Base-by-base conservation (phyloP, 2,888 invertebrate genomes). In the Halocaridina rubra region DNA sequence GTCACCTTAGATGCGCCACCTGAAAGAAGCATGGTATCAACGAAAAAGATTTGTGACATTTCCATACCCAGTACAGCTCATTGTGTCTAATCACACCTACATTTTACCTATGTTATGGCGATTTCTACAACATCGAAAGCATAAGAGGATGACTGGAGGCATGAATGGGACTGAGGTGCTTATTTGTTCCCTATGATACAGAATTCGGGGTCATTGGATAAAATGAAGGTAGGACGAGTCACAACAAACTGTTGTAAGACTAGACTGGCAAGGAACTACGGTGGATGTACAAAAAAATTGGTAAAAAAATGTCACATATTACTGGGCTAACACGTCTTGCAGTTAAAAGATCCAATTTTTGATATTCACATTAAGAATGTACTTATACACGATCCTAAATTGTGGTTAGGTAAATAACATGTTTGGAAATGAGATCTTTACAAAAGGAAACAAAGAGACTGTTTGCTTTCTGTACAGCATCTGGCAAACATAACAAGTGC, bases 401-500 rank as follows among this genome's bases (percentile, higher is more conserved):
- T 22, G 71, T 71, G 57, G 57, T 72, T n/a, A 33, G n/a, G 59
- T 80, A 19, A 30, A 57, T 80, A 80, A 80, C 71, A 80, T n/a
- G 80, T 71, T 53, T 53, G 71, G 57, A 79, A 80, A 80, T 80
- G 80, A 80, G 80, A 80, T 80, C 80, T 80, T 71, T 80, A 72
- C 59, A 80, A 59, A 46, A 46, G 10, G 46, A 46, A 46, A 46
- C 10, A 10, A 46, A 13, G 16, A 46, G 46, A 46, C 46, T 13
- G 16, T 46, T 46, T 16, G 10, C 16, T 46, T 46, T 16, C 46
- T 46, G 46, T 46, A 46, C 46, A 46, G n/a, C 16, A 46, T 46
- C 16, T 46, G 46, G 16, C 46, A 46, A 46, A 46, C 46, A 46
- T 46, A 46, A 46, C 46, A 46, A 46, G 46, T 46, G 46, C 46